Conservation (phyloP, 2,888 invertebrate genomes). For the Drosophila anomalipes region DNA sequence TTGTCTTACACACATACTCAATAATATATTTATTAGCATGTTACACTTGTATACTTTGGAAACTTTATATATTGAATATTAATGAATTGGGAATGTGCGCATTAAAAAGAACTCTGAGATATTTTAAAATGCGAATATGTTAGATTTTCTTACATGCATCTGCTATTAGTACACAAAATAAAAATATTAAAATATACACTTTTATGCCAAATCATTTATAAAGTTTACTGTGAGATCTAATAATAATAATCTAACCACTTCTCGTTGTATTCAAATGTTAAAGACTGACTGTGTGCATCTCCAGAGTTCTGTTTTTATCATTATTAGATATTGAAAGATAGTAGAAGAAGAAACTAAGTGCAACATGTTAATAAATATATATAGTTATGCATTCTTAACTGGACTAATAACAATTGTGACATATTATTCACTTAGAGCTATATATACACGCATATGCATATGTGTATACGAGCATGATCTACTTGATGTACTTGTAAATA, state of each 20-base stretch:
- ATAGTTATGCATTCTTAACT: conserved; percentile 12
- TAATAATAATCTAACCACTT: background rate
- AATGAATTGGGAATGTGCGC: background rate
- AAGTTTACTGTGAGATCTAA: conserved; percentile 1
- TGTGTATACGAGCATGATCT: background rate
- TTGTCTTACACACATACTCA: conserved; percentile 20
- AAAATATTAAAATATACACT: background rate
- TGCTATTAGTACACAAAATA: background rate
- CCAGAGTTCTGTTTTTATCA: background rate
- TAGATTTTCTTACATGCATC: background rate
- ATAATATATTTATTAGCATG: conserved; percentile 22
- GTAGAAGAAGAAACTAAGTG: background rate
- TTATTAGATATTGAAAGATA: background rate
- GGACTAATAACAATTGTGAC: conserved; percentile 34
- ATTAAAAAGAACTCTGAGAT: background rate
- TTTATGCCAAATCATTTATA: background rate
- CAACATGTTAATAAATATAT: conserved; percentile 27
- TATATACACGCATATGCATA: background rate
- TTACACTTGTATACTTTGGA: conserved; percentile 5
- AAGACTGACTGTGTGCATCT: background rate
- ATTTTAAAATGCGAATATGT: background rate
- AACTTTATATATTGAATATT: background rate
- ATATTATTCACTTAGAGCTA: conserved; percentile 21
- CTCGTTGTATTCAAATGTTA: background rate
- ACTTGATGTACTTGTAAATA: conserved; percentile 2